These are phyloP conservation scores for Oncorhynchus mykiss DNA, from an alignment of 2,113 vertebrate genomes.

Conservation along the genomic window DNA sequence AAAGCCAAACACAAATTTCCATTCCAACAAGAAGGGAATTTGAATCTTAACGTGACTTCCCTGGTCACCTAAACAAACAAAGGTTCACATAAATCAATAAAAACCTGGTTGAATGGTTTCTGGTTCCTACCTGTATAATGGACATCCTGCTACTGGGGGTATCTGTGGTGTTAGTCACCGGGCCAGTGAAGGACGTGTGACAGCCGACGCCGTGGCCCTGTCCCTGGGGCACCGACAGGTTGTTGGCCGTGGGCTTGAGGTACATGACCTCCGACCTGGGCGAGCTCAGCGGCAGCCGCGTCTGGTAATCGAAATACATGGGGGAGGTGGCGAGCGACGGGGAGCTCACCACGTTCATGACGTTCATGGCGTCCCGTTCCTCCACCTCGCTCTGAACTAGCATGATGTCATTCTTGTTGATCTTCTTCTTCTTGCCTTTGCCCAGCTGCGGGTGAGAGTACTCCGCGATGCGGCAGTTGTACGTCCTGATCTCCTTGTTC, in stretches of 20 bases:
- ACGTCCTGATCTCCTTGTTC: constrained; percentile 99
- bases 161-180: constrained; percentile 93
- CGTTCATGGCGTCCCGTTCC: constrained; percentile 98
- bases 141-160: constrained; percentile 98
- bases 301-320: constrained; percentile 99
- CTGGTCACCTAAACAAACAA: too few relatives aligned
- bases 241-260: constrained; percentile 97
- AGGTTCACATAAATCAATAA: too few relatives aligned
- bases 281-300: constrained; percentile 97
- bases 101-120: neutral
- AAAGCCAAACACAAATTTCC: neutral
- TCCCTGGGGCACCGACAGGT: constrained; percentile 97
- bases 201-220: constrained; percentile 82
- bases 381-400: constrained; percentile 98
- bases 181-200: constrained; percentile 98
- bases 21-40: too few relatives aligned
- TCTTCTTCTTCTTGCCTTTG: constrained; percentile 96
- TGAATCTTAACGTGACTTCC: too few relatives aligned
- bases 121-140: constrained; percentile 95
- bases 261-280: constrained; percentile 99
- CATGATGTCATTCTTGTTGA: constrained; percentile 99
- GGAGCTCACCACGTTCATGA: constrained; percentile 99
- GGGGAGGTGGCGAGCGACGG: constrained; percentile 98
- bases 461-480: constrained; percentile 98
- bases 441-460: constrained; percentile 97